Conservation (phyloP, 1,140 invertebrate genomes). For the Scaptomyza montana region DNA sequence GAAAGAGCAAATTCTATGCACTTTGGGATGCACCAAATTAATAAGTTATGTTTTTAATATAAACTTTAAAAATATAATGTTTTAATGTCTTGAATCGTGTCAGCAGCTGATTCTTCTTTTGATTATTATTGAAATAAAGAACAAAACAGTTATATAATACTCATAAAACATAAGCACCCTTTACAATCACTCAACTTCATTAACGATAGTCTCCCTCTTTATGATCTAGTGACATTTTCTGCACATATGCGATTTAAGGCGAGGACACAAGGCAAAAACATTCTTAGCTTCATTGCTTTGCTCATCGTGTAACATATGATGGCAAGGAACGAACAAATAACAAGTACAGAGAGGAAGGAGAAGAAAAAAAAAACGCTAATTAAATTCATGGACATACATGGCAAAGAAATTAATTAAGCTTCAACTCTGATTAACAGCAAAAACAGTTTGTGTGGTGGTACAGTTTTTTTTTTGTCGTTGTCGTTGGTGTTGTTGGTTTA, state of each 20-base stretch:
- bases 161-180: not conserved
- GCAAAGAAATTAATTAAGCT: slow-evolving; percentile 77
- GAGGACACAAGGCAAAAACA: slow-evolving; percentile 7
- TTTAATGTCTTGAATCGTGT: no score
- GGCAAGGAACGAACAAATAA: not conserved
- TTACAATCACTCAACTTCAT: not conserved
- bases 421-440: slow-evolving; percentile 67
- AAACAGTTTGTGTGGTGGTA: slow-evolving; percentile 59
- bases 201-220: not conserved
- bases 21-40: not conserved
- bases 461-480: slow-evolving; percentile 46
- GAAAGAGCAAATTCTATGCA: not conserved
- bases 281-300: slow-evolving; percentile 2
- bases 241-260: not conserved
- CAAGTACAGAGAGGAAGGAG: not conserved
- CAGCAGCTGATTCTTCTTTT: no score
- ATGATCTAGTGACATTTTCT: not conserved
- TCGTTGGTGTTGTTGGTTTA: not conserved
- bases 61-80: no score
- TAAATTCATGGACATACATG: slow-evolving; percentile 69
- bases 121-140: no score
- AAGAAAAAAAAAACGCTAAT: slow-evolving; percentile 61
- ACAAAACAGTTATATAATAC: not conserved
- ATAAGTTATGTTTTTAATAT: no score
- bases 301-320: slow-evolving; percentile 13